These are phyloP conservation scores for Irena cyanogastra DNA, from an alignment of 2,113 vertebrate genomes.

Conservation along the genomic window DNA sequence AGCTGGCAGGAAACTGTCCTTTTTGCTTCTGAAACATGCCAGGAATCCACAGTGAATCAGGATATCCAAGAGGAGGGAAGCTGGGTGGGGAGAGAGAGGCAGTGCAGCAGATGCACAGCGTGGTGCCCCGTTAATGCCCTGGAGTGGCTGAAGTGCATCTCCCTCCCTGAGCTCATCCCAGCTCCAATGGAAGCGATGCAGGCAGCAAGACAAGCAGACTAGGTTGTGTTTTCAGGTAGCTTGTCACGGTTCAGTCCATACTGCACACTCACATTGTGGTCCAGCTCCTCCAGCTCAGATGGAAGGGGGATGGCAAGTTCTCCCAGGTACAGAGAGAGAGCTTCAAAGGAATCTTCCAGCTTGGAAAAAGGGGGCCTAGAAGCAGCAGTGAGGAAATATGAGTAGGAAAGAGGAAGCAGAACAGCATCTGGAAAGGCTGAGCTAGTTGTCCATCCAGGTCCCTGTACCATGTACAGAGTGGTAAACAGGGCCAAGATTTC, in stretches of 20 bases:
- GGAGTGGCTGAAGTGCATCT: slow-evolving; percentile 34
- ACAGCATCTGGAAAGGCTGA: not conserved
- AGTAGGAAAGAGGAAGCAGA: not conserved
- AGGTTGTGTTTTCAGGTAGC: slow-evolving; percentile 50
- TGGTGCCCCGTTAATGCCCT: slow-evolving; percentile 20
- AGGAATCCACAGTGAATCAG: slow-evolving; percentile 56
- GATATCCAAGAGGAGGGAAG: not conserved
- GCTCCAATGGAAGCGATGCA: not conserved
- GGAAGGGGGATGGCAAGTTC: slow-evolving; percentile 92
- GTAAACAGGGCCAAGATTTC: not conserved
- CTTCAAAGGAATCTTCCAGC: slow-evolving; percentile 92
- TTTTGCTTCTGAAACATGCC: slow-evolving; percentile 38
- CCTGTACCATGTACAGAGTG: not conserved
- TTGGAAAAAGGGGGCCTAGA: slow-evolving; percentile 89
- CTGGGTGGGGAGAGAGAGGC: slow-evolving; percentile 36
- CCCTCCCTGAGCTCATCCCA: not conserved
- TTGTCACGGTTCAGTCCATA: slow-evolving; percentile 73
- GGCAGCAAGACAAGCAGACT: not conserved
- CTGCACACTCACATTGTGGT: slow-evolving; percentile 77
- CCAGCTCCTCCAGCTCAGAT: slow-evolving; percentile 88
- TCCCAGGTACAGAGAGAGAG: slow-evolving; percentile 85
- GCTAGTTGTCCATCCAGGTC: not conserved
- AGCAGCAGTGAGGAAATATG: not conserved
- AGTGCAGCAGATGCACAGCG: not conserved
- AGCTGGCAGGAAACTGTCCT: slow-evolving; percentile 46